phyloP scores from a whole-genome alignment of 2,113 vertebrate species.

The Actinemys pallida region DNA sequence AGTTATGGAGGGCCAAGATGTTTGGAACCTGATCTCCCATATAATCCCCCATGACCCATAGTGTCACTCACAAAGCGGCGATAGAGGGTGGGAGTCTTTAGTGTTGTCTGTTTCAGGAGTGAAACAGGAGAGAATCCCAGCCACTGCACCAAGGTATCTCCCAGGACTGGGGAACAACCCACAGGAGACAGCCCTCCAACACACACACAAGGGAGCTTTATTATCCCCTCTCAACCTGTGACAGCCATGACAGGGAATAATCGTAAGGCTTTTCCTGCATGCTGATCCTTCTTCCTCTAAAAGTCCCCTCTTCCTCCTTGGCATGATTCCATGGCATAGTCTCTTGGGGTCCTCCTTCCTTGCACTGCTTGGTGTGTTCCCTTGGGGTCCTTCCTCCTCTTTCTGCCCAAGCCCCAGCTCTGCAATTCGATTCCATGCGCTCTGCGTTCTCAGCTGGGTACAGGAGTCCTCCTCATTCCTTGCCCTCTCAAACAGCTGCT shows the following conservation, averaged over 20 bases:
- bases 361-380: background rate
- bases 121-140: background rate
- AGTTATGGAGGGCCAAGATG: background rate
- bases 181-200: background rate
- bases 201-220: background rate
- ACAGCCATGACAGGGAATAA: background rate
- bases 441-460: background rate
- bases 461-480: background rate
- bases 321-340: background rate
- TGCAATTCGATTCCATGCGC: fast-evolving
- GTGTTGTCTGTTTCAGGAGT: background rate
- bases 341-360: background rate
- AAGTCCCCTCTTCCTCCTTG: background rate
- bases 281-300: background rate
- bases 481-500: background rate
- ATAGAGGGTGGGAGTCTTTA: background rate
- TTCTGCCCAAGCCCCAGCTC: background rate
- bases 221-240: background rate
- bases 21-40: background rate
- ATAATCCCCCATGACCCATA: background rate
- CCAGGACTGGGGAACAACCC: background rate
- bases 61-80: background rate
- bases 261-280: background rate
- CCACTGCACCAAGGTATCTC: background rate
- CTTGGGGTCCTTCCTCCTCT: background rate